Percentiles rank a stretch among this genome's conserved stretches.
Evolutionary conservation across 2,888 invertebrate genomes (phyloP).

Genomic region (Blomia tropicalis): DNA sequence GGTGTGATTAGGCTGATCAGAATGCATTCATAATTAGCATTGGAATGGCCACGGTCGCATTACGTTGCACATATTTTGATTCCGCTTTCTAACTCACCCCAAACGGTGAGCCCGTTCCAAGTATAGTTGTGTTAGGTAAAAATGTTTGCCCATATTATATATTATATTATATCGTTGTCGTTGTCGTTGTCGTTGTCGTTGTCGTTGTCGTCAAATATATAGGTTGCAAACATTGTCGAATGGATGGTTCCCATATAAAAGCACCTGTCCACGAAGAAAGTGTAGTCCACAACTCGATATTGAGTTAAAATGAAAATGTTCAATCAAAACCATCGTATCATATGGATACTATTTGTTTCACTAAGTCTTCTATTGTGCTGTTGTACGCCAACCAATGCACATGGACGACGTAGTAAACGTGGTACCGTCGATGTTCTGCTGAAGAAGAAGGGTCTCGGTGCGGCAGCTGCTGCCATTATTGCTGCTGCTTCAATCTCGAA

Average conservation of each 20-base stretch:
- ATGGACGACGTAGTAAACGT: neutral
- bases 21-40: neutral
- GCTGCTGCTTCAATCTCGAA: conserved; percentile 3
- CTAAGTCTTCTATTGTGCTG: neutral
- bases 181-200: too few relatives aligned
- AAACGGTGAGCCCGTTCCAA: neutral
- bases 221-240: too few relatives aligned
- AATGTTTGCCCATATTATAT: too few relatives aligned
- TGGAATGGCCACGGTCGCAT: neutral
- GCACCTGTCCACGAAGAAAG: too few relatives aligned
- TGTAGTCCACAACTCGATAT: too few relatives aligned
- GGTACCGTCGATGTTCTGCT: neutral
- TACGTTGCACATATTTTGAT: neutral
- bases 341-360: neutral
- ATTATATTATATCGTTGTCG: too few relatives aligned
- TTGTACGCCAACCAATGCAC: neutral
- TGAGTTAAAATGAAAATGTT: too few relatives aligned
- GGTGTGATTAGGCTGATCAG: neutral
- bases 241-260: too few relatives aligned
- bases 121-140: too few relatives aligned
- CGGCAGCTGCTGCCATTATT: neutral
- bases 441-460: conserved; percentile 10
- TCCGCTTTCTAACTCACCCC: neutral
- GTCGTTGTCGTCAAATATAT: too few relatives aligned
- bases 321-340: too few relatives aligned